Conservation (phyloP, 53 echinoderm and acorn worm genomes). For the Luidia sarsii region DNA sequence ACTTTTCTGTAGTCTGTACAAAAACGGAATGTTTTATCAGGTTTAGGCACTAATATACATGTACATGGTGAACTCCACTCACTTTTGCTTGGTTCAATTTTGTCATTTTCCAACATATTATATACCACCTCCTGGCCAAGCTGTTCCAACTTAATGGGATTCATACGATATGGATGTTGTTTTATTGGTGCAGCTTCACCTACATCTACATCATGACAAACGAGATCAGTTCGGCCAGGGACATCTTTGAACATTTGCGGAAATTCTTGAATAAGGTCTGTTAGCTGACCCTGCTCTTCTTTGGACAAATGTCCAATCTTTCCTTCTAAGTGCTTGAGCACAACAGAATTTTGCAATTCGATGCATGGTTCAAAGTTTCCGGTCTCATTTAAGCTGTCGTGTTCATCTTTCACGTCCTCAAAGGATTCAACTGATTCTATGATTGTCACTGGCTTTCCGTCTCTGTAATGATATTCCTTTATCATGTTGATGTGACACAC, state of each 20-base stretch:
- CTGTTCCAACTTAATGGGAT: constrained; percentile 41
- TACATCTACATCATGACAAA: constrained; percentile 71
- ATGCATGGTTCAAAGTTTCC: background rate
- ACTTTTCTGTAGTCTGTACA: constrained; percentile 62
- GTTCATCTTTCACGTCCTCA: background rate
- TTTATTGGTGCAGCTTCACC: constrained; percentile 58
- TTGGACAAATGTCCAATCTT: constrained; percentile 49
- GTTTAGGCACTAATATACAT: constrained; percentile 9
- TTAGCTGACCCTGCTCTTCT: constrained; percentile 21
- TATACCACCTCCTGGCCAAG: constrained; percentile 15
- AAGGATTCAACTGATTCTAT: background rate
- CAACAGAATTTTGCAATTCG: constrained; percentile 45
- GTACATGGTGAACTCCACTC: constrained; percentile 45
- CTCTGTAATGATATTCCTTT: constrained; percentile 47
- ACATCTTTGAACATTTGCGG: no score
- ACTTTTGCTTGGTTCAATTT: constrained; percentile 45
- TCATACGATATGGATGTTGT: constrained; percentile 64
- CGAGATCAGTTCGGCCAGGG: constrained; percentile 43
- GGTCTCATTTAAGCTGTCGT: background rate
- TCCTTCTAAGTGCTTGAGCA: constrained; percentile 9
- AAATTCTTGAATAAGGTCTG: constrained; percentile 25
- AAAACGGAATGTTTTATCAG: constrained; percentile 13
- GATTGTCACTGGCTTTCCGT: background rate
- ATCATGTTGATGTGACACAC: constrained; percentile 76
- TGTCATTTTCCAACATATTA: constrained; percentile 37